Evolutionary conservation across 1,140 invertebrate genomes (phyloP).

Genomic region (Caenorhabditis briggsae): DNA sequence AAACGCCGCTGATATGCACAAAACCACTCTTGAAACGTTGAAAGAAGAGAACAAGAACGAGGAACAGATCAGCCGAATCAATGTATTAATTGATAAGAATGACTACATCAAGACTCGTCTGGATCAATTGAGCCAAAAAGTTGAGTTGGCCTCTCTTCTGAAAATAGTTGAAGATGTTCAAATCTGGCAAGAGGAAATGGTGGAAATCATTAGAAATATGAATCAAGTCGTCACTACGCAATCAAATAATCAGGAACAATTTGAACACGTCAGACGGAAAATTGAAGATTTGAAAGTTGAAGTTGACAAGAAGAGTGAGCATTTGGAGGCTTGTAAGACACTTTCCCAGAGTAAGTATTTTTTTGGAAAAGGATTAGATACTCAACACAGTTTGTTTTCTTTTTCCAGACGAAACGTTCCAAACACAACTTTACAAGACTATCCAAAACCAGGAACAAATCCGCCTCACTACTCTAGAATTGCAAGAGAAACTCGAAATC

Average conservation of each 20-base stretch:
- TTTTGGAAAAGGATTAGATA: no score
- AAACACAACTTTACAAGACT: conserved; percentile 38
- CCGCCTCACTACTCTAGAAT: conserved; percentile 13
- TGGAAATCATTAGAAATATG: conserved; percentile 46
- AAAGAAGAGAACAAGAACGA: conserved; percentile 44
- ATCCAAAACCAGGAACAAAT: conserved; percentile 44
- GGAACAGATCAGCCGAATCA: conserved; percentile 43
- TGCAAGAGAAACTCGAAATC: conserved; percentile 13
- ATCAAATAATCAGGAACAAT: conserved; percentile 27
- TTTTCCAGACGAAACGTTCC: conserved; percentile 28
- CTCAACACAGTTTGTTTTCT: no score
- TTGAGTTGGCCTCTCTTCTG: conserved; percentile 10
- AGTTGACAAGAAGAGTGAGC: conserved; percentile 50
- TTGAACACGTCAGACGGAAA: conserved; percentile 18
- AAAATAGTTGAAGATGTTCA: conserved; percentile 62
- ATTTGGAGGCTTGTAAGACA: conserved; percentile 46
- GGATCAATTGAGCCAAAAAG: conserved; percentile 47
- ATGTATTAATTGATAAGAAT: conserved; percentile 24
- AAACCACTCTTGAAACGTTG: conserved; percentile 6
- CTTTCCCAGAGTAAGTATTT: conserved; percentile 13
- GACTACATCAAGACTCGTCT: conserved; percentile 50
- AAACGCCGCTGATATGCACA: conserved; percentile 38
- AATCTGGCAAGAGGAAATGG: conserved; percentile 61
- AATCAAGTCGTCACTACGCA: conserved; percentile 17
- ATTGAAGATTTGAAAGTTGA: conserved; percentile 54